Base-by-base conservation (phyloP, 2,888 invertebrate genomes). In the Barypeithes pellucidus region DNA sequence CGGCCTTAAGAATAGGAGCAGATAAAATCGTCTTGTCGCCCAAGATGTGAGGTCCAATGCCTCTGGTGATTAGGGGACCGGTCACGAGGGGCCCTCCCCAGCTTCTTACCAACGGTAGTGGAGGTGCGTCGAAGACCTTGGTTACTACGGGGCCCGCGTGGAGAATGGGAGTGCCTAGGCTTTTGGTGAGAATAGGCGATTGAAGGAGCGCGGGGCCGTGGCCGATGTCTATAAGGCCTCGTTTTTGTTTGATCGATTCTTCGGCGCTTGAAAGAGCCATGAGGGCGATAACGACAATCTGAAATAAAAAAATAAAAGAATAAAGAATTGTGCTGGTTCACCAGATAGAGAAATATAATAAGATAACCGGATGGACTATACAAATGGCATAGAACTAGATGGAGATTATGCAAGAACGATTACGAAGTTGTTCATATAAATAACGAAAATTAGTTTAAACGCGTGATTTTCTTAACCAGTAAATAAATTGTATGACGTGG, bases 151-250 rank as follows among this genome's bases (percentile, higher is more conserved):
- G 74, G 7, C 61, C 62, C n/a, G 63, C 63, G 20, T 72, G 75
- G 57, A 72, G 57, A 24, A 75, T 72, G 7, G 75, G 75, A 52
- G 80, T 75, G 62, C 54, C 47, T 47, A 75, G 67, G 65, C 77
- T 54, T 52, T 79, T 78, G 67, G 76, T 59, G 47, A 77, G 50
- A 20, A 79, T 47, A 20, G 79, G 80, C 18, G 77, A 69, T 24
- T 71, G 67, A n/a, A 72, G 20, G 18, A 74, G 9, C 2, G 75
- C 59, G 9, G 72, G 72, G 14, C 41, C 72, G 50, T 72, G 66
- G 11, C 50, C 69, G 18, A 47, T 20, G 14, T 39, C 72, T 3
- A 75, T 11, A 14, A 75, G 62, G 33, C 75, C 75, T 22, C 75
- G 52, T 47, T 75, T 75, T 45, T 72, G 67, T 63, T 72, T 74